phyloP scores from a whole-genome alignment of 1,140 invertebrate genomes.

The Zaprionus capensis region DNA sequence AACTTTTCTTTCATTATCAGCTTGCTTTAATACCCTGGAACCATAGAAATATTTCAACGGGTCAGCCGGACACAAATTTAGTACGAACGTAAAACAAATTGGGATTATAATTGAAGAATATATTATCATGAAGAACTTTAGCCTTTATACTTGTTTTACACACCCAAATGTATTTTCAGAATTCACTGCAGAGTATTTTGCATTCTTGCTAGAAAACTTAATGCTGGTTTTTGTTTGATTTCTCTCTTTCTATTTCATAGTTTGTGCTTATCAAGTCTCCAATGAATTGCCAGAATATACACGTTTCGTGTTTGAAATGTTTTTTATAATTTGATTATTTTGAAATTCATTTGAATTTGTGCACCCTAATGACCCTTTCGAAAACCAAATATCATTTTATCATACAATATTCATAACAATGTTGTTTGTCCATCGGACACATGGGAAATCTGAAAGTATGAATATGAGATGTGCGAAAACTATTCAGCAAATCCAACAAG shows the following conservation, averaged over 20 bases:
- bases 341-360: not conserved
- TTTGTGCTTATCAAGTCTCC: not conserved
- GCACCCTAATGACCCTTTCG: slow-evolving; percentile 7
- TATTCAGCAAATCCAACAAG: not conserved
- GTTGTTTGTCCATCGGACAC: not conserved
- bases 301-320: not conserved
- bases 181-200: not conserved
- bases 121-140: not conserved
- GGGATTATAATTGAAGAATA: not conserved
- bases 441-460: not conserved
- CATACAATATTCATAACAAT: not conserved
- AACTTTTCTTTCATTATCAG: not conserved
- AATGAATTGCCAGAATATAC: not conserved
- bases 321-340: slow-evolving; percentile 11
- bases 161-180: not conserved
- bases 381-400: not conserved
- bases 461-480: not conserved
- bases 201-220: not conserved
- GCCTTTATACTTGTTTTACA: no score
- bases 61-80: not conserved
- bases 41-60: not conserved
- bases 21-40: not conserved
- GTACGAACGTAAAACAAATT: not conserved
- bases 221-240: not conserved
- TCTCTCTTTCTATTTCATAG: not conserved